Evolutionary conservation across 2,113 vertebrate species (phyloP).

Genomic region (Cnemophilus loriae): DNA sequence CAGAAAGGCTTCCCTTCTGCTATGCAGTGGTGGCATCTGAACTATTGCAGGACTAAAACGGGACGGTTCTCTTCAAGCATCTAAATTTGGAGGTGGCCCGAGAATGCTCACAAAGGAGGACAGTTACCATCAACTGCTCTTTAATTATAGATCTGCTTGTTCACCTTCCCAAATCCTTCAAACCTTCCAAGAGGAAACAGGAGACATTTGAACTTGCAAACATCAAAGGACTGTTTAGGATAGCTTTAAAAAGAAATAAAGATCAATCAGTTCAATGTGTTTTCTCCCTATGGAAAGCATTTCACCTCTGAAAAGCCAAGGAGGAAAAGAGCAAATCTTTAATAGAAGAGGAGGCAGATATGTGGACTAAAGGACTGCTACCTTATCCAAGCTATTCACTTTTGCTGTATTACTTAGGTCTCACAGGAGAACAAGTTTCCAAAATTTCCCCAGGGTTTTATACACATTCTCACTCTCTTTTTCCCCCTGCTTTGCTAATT

Average conservation of each 20-base stretch:
- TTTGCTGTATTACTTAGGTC: not conserved
- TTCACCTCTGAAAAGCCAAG: not conserved
- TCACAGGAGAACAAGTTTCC: not conserved
- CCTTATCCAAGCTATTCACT: not conserved
- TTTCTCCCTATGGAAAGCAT: not conserved
- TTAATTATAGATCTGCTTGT: conserved; percentile 71
- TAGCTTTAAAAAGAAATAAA: not conserved
- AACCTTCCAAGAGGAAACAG: conserved; percentile 42
- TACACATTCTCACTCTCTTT: not conserved
- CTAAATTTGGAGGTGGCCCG: conserved; percentile 61
- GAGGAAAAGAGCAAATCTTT: not conserved
- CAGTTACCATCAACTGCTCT: conserved; percentile 56
- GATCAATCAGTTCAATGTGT: not conserved
- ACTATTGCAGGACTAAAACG: conserved; percentile 57
- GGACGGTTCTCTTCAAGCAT: conserved; percentile 22
- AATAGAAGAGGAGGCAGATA: not conserved
- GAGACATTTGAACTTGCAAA: conserved; percentile 60
- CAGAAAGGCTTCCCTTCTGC: conserved; percentile 1
- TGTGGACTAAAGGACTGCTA: not conserved
- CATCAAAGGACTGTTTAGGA: conserved; percentile 59
- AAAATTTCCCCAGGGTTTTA: not conserved
- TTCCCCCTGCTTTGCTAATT: not conserved
- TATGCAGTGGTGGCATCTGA: conserved; percentile 54
- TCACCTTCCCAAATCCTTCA: conserved; percentile 65
- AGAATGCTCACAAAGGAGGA: conserved; percentile 54